Base-by-base conservation (phyloP, 1,140 invertebrate genomes). In the Drosophila arizonae region DNA sequence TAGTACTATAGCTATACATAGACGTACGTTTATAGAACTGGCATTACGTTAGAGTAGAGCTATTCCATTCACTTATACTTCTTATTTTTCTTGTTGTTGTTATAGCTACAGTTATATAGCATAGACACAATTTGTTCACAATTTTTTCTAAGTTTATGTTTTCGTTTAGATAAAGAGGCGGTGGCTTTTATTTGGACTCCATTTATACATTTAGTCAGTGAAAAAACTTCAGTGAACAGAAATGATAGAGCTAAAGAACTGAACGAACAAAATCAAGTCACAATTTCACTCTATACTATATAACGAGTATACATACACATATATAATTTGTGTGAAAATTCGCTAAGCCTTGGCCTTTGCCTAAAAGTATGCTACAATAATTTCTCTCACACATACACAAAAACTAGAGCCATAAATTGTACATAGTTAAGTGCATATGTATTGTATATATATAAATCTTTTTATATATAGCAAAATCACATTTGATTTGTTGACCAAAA, bases 141-240 rank as follows among this genome's bases (percentile, higher is more conserved):
- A 86, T 87, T 81, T 77, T 72, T 73, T 84, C 84, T 87, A 87
- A 84, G 76, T 84, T 80, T 78, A 85, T 26, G 43, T 50, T 26
- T 72, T 81, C 81, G 4, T 58, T 63, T 64, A 88, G 84, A 87
- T 79, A 88, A 79, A 87, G 84, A 90, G 90, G 90, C 90, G 90
- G 90, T 90, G 90, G 90, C 89, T 90, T 90, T 90, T 87, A 84
- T 73, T 90, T 90, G 90, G 90, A 90, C 90, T 90, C 81, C 85
- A 88, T 90, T 90, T 90, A 82, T 76, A 75, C 76, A 81, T 82
- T 86, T 78, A 90, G 87, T 90, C 86, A 82, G 67, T 82, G 54
- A 79, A 82, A 56, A 73, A 71, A 30, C 28, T 54, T 28, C 33
- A 24, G 21, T 11, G 24, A 70, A 57, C 9, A 1, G n/a, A 26